phyloP scores from a whole-genome alignment of 2,797 vertebrate genomes.

The Syngnathus rostellatus region DNA sequence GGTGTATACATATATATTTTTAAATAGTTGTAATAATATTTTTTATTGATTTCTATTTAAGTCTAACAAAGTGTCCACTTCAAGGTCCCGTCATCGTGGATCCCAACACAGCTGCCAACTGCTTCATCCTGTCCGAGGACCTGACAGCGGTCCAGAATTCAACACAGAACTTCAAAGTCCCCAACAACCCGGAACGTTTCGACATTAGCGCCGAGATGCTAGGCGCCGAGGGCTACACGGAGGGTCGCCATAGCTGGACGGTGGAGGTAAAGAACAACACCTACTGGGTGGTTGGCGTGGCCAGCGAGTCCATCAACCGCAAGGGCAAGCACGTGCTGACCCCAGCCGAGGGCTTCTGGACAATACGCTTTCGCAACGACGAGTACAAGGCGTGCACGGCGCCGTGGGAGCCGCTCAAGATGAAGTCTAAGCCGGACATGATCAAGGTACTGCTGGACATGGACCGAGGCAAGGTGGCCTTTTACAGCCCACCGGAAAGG shows the following conservation, averaged over 20 bases:
- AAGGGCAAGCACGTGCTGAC: conserved; percentile 74
- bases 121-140: conserved; percentile 71
- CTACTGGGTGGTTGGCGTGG: conserved; percentile 74
- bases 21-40: no score
- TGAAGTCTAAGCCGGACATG: conserved; percentile 55
- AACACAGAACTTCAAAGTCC: conserved; percentile 63
- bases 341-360: conserved; percentile 74
- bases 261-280: conserved; percentile 72
- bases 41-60: no score
- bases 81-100: conserved; percentile 69
- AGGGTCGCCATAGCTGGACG: conserved; percentile 70
- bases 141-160: conserved; percentile 65
- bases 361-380: conserved; percentile 69
- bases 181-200: conserved; percentile 73
- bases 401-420: conserved; percentile 68
- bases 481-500: conserved; percentile 65
- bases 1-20: no score
- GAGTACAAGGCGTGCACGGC: conserved; percentile 77
- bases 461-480: conserved; percentile 70
- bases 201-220: conserved; percentile 71
- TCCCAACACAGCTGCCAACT: conserved; percentile 73
- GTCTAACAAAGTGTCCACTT: not conserved
- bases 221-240: conserved; percentile 57
- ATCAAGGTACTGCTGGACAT: conserved; percentile 71
- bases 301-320: conserved; percentile 66